Percentiles rank a stretch among this genome's conserved stretches.
These are phyloP conservation scores for Synanthedon tipuliformis DNA, from an alignment of 2,888 invertebrate genomes.

Conservation along the genomic window DNA sequence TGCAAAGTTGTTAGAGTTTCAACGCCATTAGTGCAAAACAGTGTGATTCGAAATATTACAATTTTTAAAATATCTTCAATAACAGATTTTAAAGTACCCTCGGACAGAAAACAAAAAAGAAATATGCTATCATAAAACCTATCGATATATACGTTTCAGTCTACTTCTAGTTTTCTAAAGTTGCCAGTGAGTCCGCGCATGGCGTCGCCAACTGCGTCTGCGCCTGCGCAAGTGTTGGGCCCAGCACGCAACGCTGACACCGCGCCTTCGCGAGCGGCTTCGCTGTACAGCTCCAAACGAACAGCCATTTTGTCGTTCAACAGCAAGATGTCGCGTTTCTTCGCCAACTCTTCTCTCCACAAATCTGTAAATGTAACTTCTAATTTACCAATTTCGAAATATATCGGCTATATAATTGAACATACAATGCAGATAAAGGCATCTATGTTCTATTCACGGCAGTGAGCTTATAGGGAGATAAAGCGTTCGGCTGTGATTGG, in stretches of 20 bases:
- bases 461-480: no score
- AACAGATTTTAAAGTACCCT: no score
- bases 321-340: conserved; percentile 70
- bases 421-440: no score
- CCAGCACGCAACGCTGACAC: conserved; percentile 77
- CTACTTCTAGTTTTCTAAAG: conserved; percentile 83
- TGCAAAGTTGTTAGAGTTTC: no score
- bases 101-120: no score
- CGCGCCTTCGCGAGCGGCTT: conserved; percentile 79
- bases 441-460: no score
- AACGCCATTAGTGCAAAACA: no score
- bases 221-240: conserved; percentile 69
- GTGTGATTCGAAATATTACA: no score
- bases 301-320: conserved; percentile 79
- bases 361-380: conserved; percentile 51
- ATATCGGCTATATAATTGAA: not conserved
- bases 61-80: no score
- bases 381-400: not conserved
- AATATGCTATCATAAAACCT: no score
- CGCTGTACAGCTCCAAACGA: conserved; percentile 75
- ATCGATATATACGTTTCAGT: conserved; percentile 39
- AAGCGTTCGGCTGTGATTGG: no score
- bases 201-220: conserved; percentile 75
- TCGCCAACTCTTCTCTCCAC: conserved; percentile 77
- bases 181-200: conserved; percentile 79